Percentiles rank a stretch among this genome's conserved stretches.
phyloP scores from a whole-genome alignment of 1,140 invertebrate genomes.

The Hetaerina americana region DNA sequence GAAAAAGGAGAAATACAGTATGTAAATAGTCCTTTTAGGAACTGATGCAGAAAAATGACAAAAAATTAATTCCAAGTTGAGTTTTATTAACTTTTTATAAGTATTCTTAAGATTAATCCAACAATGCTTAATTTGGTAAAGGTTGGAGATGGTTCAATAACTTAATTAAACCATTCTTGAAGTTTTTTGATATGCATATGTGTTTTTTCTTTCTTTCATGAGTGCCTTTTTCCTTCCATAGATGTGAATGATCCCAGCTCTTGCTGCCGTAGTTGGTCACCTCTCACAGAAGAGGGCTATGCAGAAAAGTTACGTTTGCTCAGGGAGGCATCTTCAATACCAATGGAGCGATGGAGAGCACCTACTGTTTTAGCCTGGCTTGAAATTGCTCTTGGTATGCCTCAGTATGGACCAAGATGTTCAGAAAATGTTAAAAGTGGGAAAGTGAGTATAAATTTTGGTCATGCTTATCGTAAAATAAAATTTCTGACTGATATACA shows the following conservation, averaged over 20 bases:
- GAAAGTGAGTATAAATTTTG: conserved; percentile 70
- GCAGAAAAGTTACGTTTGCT: conserved; percentile 66
- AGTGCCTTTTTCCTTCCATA: neutral
- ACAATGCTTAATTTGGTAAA: no score
- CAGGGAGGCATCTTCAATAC: conserved; percentile 70
- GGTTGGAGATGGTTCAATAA: neutral
- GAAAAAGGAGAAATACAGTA: no score
- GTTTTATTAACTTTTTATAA: no score
- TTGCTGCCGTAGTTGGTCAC: conserved; percentile 45
- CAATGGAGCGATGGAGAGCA: conserved; percentile 85
- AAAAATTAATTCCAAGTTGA: no score
- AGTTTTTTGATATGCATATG: no score
- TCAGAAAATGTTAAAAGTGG: conserved; percentile 90
- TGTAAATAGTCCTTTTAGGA: no score
- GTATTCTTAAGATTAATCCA: no score
- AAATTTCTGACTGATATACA: no score
- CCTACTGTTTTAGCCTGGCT: conserved; percentile 87
- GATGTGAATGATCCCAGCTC: conserved; percentile 12
- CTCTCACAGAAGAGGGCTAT: conserved; percentile 69
- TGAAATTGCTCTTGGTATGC: conserved; percentile 85
- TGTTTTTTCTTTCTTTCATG: conserved; percentile 6
- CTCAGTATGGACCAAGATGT: conserved; percentile 76
- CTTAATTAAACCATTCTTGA: neutral
- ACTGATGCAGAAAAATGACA: no score
- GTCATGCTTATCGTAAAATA: no score